Evolutionary conservation across 2,888 invertebrate genomes (phyloP), one percentile per base, ranked within the genome.

Genomic region (Oithona nana): DNA sequence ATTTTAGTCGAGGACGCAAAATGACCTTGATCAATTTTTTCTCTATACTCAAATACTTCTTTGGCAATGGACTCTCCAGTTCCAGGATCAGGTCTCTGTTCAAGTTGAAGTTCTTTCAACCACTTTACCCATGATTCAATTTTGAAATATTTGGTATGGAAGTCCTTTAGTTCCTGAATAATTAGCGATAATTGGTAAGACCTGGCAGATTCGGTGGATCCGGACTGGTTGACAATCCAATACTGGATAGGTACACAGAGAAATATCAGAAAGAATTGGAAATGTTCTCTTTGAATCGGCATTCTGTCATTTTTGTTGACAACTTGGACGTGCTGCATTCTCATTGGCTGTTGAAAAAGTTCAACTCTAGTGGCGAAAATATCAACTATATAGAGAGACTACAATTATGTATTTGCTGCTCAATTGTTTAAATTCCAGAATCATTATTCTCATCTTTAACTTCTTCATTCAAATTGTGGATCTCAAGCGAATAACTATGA

Each of bases 1-100:
- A 73, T 72, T 54, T 71, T 70, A 28, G 70, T 66, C 1, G 76
- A 75, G n/a, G 72, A 69, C 52, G 71, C 72, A 70, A 74, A 76
- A 65, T 71, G 70, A 13, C 74, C 75, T 55, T 68, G 58, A 11
- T 39, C 8, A 6, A 11, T 39, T 26, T 54, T 54, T 26, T 62
- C 54, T 3, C 56, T 51, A n/a, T 57, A 52, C n/a, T 61, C 48
- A 22, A 64, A 48, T 22, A 64, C 61, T 24, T 50, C 29, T 4
- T 63, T 56, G 28, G 57, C 28, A 4, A 55, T 48, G 20, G n/a
- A 58, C 16, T 22, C 57, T 20, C 54, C 54, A 39, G 39, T 39
- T 6, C 39, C 39, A 11, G 16, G n/a, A n/a, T n/a, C n/a, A n/a
- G n/a, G n/a, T n/a, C n/a, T n/a, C n/a, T n/a, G n/a, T 2, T 54